Evolutionary conservation across 1,140 invertebrate genomes (phyloP).

Genomic region (Pantala flavescens): DNA sequence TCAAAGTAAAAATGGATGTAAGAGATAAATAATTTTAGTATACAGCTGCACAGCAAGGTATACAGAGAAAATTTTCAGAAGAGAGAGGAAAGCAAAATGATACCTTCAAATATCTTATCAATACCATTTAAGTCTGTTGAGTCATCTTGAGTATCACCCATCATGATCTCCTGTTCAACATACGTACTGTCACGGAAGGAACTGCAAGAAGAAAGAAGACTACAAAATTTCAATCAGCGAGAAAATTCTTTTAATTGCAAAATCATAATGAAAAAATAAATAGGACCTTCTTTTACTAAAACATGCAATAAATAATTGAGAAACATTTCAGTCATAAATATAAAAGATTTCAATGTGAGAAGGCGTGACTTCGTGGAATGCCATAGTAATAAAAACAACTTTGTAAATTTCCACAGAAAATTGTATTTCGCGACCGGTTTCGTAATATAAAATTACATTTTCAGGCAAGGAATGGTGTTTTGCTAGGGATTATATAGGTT

Average conservation of each 20-base stretch:
- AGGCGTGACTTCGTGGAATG: no score
- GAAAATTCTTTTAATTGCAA: background rate
- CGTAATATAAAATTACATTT: no score
- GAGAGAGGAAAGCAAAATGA: constrained; percentile 28
- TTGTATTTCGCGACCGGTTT: no score
- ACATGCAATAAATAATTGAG: no score
- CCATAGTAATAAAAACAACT: no score
- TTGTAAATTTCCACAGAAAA: no score
- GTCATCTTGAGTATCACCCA: constrained; percentile 36
- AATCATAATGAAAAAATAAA: background rate
- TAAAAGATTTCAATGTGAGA: no score
- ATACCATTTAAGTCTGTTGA: constrained; percentile 58
- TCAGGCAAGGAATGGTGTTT: no score
- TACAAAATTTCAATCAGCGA: constrained; percentile 28
- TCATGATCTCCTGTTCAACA: constrained; percentile 40
- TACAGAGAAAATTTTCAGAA: constrained; percentile 24
- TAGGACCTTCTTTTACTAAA: no score
- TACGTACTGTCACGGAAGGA: constrained; percentile 57
- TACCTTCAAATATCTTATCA: constrained; percentile 51
- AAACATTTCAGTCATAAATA: no score
- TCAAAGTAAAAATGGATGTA: constrained; percentile 23
- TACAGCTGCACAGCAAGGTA: constrained; percentile 12
- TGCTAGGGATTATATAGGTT: no score
- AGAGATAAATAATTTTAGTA: constrained; percentile 20
- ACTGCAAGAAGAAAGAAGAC: constrained; percentile 70